Evolutionary conservation across 2,797 vertebrate species (phyloP).

Genomic region (Botia almorhae): DNA sequence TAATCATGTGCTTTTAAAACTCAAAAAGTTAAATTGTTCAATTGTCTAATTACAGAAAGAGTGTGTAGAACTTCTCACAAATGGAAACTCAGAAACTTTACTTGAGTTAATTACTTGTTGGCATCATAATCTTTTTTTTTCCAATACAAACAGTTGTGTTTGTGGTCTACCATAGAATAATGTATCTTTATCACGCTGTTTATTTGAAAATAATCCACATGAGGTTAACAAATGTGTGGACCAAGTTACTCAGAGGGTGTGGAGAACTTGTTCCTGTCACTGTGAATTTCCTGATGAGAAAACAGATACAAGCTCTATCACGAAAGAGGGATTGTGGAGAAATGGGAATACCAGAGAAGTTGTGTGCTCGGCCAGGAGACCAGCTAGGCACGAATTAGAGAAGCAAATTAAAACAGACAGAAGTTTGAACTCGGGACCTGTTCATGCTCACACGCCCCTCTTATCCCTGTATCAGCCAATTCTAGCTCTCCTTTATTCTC

Average conservation of each 20-base stretch:
- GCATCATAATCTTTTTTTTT: neutral
- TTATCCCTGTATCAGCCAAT: neutral
- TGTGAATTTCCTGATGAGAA: conserved; percentile 61
- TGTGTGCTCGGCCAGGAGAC: conserved; percentile 59
- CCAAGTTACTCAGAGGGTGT: conserved; percentile 8
- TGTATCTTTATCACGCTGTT: neutral
- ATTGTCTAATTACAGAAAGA: neutral
- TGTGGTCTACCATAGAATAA: neutral
- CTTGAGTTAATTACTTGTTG: neutral
- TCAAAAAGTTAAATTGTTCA: conserved; percentile 22
- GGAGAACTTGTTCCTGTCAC: conserved; percentile 60
- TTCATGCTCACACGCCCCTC: neutral
- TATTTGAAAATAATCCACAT: conserved; percentile 17
- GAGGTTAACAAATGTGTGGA: conserved; percentile 8
- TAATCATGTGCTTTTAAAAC: conserved; percentile 20
- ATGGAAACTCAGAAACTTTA: neutral
- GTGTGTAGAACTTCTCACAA: neutral
- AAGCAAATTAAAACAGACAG: conserved; percentile 25
- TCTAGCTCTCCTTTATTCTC: neutral
- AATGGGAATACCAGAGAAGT: conserved; percentile 47
- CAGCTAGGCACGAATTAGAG: conserved; percentile 47
- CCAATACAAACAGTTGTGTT: neutral
- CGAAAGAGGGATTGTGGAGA: conserved; percentile 56
- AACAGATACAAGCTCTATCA: conserved; percentile 40
- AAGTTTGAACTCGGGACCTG: conserved; percentile 17